Base-by-base conservation (phyloP, 2,113 vertebrate species). In the Pachypanchax playfairii region DNA sequence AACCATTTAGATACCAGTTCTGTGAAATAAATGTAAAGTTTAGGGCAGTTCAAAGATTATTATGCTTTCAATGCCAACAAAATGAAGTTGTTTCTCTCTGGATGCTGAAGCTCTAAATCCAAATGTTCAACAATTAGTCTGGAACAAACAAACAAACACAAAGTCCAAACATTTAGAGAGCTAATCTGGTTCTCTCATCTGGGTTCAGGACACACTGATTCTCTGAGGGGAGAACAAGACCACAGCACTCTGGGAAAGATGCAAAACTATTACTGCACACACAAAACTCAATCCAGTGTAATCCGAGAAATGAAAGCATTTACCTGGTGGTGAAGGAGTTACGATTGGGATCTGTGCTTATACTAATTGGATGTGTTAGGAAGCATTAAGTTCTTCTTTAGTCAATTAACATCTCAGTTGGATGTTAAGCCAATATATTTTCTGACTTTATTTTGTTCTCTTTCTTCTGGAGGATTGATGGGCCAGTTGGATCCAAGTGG, bases 171-270 rank as follows among this genome's bases (percentile, higher is more conserved):
- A 80, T 83, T 80, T 63, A 31, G 35, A 57, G 55, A 70, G 35
- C 50, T 80, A 69, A 88, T 90, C 85, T 87, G 42, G 17, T 59
- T 77, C 72, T 85, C 63, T 49, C 61, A 86, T 87, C 85, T 73
- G 82, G 60, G 63, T 70, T 29, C 44, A 72, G 65, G 70, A 69
- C 70, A 62, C 9, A 77, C 79, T 86, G 8, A 57, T 41, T 65
- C 38, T 82, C 63, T 71, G 51, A 70, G 66, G 77, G 54, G 59
- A 51, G 51, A 70, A 39, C 1, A n/a, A 53, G 55, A 65, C 65
- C 48, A 14, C 39, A 36, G 64, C 31, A 74, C 70, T 38, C 57
- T 47, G 83, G 79, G 77, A 84, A 53, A 33, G 21, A 42, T 50
- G n/a, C 5, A 9, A 28, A 53, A 13, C 0, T 42, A 62, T 56